Evolutionary conservation across 2,113 vertebrate genomes (phyloP), one percentile per base, ranked within the genome.

Genomic region (Tetrax tetrax): DNA sequence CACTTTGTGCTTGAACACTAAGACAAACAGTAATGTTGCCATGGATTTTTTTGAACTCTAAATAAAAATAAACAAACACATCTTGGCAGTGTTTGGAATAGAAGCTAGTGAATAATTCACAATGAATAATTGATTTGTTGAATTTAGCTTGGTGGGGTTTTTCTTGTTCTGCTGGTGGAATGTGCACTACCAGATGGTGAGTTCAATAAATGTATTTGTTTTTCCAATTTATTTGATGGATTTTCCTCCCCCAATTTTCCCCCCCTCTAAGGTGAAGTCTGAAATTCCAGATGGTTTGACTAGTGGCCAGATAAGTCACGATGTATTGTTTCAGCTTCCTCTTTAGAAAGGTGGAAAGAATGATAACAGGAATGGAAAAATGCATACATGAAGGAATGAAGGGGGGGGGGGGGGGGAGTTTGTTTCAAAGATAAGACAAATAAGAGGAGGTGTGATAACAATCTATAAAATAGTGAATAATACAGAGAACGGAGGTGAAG

Each of bases 71-170:
- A 97, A 97, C 96, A 97, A 97, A 97, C 95, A 95, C 84, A 96
- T 94, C 96, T 97, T 96, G 97, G 92, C 95, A 94, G 91, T 89
- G 79, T 95, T 97, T 91, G 64, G 91, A 96, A 94, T 90, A 95
- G 87, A 96, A 96, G 89, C 87, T 97, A 96, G 96, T 97, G 95
- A 97, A 97, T 97, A 97, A 97, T 97, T 97, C 96, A 97, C 97
- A 97, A 97, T 97, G 96, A 97, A 97, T 97, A 97, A 97, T 95
- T 97, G 96, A 97, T 97, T 97, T 96, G 96, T 95, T 97, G 93
- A 96, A 96, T 97, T 92, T 95, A 97, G 92, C 94, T 94, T 87
- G 77, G 90, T 94, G 47, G n/a, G 20, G 0, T 2, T 53, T 45
- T 78, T 93, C 53, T 94, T 95, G 37, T 97, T 95, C 64, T 38